Base-by-base conservation (phyloP, 1,140 invertebrate species). In the Drosophila kurseongensis region DNA sequence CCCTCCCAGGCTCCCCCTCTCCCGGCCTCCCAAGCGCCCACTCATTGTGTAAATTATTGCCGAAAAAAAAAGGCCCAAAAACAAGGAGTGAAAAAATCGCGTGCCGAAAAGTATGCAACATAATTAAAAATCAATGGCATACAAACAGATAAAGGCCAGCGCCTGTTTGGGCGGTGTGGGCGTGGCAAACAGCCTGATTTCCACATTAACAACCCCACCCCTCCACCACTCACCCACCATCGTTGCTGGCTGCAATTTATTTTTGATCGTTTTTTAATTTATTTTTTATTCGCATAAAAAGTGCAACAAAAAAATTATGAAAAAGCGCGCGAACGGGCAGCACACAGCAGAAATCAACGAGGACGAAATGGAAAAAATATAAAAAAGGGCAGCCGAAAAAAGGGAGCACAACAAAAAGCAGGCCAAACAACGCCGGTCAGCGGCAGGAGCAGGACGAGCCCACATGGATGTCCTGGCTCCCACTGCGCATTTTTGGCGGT, bases 61-160 rank as follows among this genome's bases (percentile, higher is more conserved):
- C 72, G 23, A 73, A 62, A 82, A 84, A 88, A 68, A 79, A 77
- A 57, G 56, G 14, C 23, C 29, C 63, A 68, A 48, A 29, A 62
- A 78, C 41, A 61, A 67, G 66, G 58, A 59, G 61, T 5, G 62
- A 77, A 69, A 78, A 78, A 69, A 69, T 44, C 72, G 56, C 45
- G 52, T 56, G 60, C 63, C 80, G 63, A 42, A 84, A 84, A 89
- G 84, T 72, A 89, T 84, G 84, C 84, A 89, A 84, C 84, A 88
- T 91, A 91, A 91, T 91, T 91, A 91, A 91, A 91, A 91, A 91
- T 91, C 88, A 91, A 91, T 91, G 89, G 83, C 88, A 91, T 76
- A 91, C 78, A 91, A 91, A 91, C 73, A 76, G 78, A 91, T 78
- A 80, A 83, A 84, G 62, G 67, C 61, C 66, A 62, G 52, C 54